A percentile compares a stretch with the other conserved stretches of the same genome.
Evolutionary conservation across 2,797 vertebrate species (phyloP).

Genomic region (Hafferia zeledoni): DNA sequence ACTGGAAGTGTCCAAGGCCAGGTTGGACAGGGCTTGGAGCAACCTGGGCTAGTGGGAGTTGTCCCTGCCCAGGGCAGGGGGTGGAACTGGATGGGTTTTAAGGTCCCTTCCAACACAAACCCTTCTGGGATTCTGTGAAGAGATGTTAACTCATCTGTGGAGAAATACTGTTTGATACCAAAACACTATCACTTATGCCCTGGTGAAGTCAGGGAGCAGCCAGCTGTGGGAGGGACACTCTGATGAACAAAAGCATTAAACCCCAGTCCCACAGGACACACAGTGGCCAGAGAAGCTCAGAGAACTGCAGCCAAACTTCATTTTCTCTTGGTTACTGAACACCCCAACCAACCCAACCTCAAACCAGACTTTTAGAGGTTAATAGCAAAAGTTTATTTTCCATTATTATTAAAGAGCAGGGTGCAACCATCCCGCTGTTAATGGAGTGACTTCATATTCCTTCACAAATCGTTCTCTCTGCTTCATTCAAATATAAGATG

Average conservation of each 20-base stretch:
- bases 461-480: background rate
- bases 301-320: background rate
- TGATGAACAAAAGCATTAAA: background rate
- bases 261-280: background rate
- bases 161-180: background rate
- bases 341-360: background rate
- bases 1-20: background rate
- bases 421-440: background rate
- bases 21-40: background rate
- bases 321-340: background rate
- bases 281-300: background rate
- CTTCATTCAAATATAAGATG: background rate
- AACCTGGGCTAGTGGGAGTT: background rate
- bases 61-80: background rate
- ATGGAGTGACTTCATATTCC: background rate
- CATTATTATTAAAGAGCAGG: slow-evolving; percentile 25
- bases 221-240: background rate
- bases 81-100: background rate
- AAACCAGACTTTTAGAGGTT: background rate
- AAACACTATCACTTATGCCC: background rate
- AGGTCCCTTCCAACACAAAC: background rate
- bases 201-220: background rate
- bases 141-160: background rate
- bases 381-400: slow-evolving; percentile 62
- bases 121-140: background rate